Evolutionary conservation across 2,888 invertebrate species (phyloP).

Genomic region (Drosophila bunnanda): DNA sequence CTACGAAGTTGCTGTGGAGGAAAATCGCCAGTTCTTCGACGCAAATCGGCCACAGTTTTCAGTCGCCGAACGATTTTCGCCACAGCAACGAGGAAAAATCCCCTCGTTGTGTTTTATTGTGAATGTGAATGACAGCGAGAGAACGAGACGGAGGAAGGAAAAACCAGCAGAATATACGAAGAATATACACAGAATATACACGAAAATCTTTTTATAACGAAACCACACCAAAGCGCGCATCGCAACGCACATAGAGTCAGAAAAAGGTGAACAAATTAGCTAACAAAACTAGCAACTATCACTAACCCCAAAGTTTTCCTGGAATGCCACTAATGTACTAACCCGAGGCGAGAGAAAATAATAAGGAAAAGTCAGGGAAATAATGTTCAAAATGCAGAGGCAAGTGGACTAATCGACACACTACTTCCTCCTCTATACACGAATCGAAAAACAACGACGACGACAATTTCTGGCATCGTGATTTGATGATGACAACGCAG

Average conservation of each 20-base stretch:
- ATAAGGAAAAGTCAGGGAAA: neutral
- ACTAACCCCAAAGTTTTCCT: constrained; percentile 16
- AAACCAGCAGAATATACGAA: constrained; percentile 44
- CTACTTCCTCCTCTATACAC: constrained; percentile 75
- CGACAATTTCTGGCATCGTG: constrained; percentile 53
- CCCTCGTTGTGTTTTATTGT: constrained; percentile 30
- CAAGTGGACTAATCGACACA: constrained; percentile 73
- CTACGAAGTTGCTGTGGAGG: constrained; percentile 22
- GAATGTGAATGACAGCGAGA: constrained; percentile 40
- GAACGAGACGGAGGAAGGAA: constrained; percentile 38
- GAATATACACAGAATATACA: constrained; percentile 60
- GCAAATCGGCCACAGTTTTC: constrained; percentile 44
- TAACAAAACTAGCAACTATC: constrained; percentile 37
- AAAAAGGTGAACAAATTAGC: constrained; percentile 71
- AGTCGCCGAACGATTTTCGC: constrained; percentile 73
- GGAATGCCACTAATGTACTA: constrained; percentile 61
- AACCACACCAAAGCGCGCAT: constrained; percentile 61
- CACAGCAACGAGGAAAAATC: constrained; percentile 69
- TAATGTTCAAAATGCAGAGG: constrained; percentile 51
- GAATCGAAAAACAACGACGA: constrained; percentile 28
- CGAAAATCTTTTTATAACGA: constrained; percentile 58
- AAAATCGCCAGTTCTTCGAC: constrained; percentile 28
- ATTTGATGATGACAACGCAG: constrained; percentile 77
- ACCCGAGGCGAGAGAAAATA: constrained; percentile 27
- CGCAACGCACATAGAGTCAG: constrained; percentile 37